Conservation (phyloP, 2,888 invertebrate genomes). For the Ectropis crepuscularia region DNA sequence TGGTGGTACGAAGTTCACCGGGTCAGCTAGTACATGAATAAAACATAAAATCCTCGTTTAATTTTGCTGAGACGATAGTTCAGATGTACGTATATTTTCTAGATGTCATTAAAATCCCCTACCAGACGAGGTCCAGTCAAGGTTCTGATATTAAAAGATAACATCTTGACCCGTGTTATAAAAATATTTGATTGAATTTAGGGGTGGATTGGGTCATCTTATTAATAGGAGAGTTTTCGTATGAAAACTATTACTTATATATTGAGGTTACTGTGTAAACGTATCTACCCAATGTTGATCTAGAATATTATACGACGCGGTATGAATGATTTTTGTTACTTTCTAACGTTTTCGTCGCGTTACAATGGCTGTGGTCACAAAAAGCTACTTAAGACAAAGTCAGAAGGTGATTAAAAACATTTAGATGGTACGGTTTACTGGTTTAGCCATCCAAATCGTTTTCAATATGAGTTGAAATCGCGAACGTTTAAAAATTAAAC, state of each 20-base stretch:
- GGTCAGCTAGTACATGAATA: too few species aligned
- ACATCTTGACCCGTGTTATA: slow-evolving; percentile 61
- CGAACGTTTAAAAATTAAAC: too few species aligned
- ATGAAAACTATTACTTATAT: too few species aligned
- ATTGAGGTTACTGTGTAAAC: slow-evolving; percentile 4
- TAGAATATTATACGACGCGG: neutral
- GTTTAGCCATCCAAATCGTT: too few species aligned
- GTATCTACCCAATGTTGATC: neutral
- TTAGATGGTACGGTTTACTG: too few species aligned
- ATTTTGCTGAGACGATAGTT: neutral
- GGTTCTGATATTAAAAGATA: slow-evolving; percentile 70
- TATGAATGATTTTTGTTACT: neutral
- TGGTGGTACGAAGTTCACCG: too few species aligned
- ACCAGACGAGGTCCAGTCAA: slow-evolving; percentile 31
- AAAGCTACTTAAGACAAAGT: too few species aligned
- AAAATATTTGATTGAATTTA: slow-evolving; percentile 72
- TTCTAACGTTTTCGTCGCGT: too few species aligned
- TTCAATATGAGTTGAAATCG: too few species aligned
- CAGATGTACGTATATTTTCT: slow-evolving; percentile 8
- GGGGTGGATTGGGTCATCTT: slow-evolving; percentile 41
- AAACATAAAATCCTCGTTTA: neutral
- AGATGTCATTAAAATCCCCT: slow-evolving; percentile 20
- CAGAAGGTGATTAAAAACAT: too few species aligned
- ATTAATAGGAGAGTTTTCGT: slow-evolving; percentile 14
- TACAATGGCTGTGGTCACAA: too few species aligned